Percentiles rank a stretch among this genome's conserved stretches.
Evolutionary conservation across 2,797 vertebrate genomes (phyloP).

Genomic region (Rhincodon typus): DNA sequence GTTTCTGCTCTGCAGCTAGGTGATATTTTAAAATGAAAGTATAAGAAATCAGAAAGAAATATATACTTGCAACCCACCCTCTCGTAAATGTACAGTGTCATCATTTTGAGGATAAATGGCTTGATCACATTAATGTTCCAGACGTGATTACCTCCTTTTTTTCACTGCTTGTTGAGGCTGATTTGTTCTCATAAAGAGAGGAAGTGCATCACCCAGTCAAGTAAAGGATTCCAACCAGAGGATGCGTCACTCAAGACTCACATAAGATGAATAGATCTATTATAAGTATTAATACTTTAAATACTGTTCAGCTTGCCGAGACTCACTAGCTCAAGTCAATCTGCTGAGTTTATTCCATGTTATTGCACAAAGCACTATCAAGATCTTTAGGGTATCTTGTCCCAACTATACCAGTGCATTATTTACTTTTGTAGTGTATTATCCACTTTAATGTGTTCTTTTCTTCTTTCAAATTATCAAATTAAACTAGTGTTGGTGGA

Average conservation of each 20-base stretch:
- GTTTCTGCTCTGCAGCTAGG: background rate
- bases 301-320: background rate
- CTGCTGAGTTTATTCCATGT: background rate
- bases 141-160: background rate
- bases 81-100: background rate
- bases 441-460: too few relatives aligned
- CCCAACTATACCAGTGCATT: background rate
- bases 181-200: background rate
- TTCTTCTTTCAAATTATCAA: too few relatives aligned
- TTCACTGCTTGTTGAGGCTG: background rate
- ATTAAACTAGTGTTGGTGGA: too few relatives aligned
- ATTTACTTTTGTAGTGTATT: too few relatives aligned
- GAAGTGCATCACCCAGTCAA: background rate
- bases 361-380: background rate
- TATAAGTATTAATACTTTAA: background rate
- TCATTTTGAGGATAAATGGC: background rate
- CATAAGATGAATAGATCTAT: background rate
- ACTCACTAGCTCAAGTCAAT: background rate
- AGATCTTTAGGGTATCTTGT: background rate
- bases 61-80: background rate
- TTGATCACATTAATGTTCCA: background rate
- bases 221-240: background rate
- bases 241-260: background rate
- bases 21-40: background rate
- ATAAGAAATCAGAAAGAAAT: conserved; percentile 9